phyloP scores from a whole-genome alignment of 2,797 vertebrate genomes.

The Chiloscyllium punctatum region DNA sequence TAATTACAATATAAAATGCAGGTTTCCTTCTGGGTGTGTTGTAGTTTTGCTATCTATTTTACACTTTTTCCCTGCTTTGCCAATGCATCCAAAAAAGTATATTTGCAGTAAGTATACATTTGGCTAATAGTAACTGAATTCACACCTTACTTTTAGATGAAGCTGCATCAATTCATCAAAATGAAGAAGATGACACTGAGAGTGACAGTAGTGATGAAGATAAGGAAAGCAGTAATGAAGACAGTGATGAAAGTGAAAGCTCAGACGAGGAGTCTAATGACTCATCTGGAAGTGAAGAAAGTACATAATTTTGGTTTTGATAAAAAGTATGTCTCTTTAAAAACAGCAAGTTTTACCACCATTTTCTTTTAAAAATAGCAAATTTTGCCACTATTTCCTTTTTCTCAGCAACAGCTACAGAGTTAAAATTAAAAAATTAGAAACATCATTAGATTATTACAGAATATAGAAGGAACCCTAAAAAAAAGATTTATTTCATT shows the following conservation, averaged over 20 bases:
- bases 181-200: slow-evolving; percentile 45
- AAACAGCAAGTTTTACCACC: not conserved
- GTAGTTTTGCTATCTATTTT: not conserved
- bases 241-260: slow-evolving; percentile 44
- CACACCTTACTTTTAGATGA: slow-evolving; percentile 44
- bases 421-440: not conserved
- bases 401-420: not conserved
- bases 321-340: slow-evolving; percentile 16
- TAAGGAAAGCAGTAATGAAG: slow-evolving; percentile 42
- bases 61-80: not conserved
- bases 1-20: no score
- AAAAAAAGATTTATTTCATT: not conserved
- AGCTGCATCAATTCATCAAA: slow-evolving; percentile 40
- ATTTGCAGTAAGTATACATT: not conserved
- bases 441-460: no score
- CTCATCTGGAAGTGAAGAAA: slow-evolving; percentile 47
- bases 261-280: slow-evolving; percentile 45
- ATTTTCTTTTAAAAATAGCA: not conserved
- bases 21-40: not conserved
- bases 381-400: not conserved
- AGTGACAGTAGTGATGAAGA: slow-evolving; percentile 43
- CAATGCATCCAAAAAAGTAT: not conserved
- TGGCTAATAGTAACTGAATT: slow-evolving; percentile 6
- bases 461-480: not conserved
- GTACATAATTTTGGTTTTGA: slow-evolving; percentile 28